Conservation (phyloP, 2,888 invertebrate genomes). For the Polylopha cassiicola region DNA sequence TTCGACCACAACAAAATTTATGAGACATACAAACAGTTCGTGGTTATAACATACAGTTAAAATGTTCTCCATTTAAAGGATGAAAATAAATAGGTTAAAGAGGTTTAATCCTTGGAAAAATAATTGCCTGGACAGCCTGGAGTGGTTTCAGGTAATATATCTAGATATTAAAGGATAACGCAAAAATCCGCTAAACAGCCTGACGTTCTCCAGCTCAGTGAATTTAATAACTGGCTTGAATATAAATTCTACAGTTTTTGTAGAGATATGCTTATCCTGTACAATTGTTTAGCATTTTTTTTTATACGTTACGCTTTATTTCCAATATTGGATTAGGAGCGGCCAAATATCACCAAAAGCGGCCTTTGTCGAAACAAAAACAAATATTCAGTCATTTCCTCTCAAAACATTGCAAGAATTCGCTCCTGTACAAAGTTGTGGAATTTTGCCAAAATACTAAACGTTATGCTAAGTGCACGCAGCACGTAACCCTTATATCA, state of each 20-base stretch:
- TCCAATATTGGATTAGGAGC: no score
- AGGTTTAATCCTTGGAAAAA: constrained; percentile 12
- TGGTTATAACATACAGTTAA: constrained; percentile 12
- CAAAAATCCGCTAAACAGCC: constrained; percentile 12
- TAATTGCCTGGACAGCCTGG: constrained; percentile 11
- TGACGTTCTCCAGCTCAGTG: constrained; percentile 14
- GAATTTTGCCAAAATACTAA: constrained; percentile 16
- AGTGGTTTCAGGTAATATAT: constrained; percentile 14
- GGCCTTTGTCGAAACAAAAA: constrained; percentile 2
- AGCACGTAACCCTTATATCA: no score
- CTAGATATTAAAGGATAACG: constrained; percentile 9
- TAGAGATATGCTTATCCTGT: no score
- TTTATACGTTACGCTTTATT: no score
- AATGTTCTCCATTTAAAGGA: constrained; percentile 11
- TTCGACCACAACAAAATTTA: constrained; percentile 5
- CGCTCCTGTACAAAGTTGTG: constrained; percentile 5
- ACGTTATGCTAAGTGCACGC: constrained; percentile 16
- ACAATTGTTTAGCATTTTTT: no score
- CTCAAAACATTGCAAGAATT: constrained; percentile 9
- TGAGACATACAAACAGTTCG: constrained; percentile 4
- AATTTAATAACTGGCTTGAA: constrained; percentile 6
- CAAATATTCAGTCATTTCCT: constrained; percentile 3
- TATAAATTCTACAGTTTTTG: constrained; percentile 16
- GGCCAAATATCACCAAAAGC: constrained; percentile 5
- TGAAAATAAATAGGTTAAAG: constrained; percentile 17